A percentile compares a stretch with the other conserved stretches of the same genome.
Evolutionary conservation across 2,888 invertebrate genomes (phyloP).

Genomic region (Thyatira batis): DNA sequence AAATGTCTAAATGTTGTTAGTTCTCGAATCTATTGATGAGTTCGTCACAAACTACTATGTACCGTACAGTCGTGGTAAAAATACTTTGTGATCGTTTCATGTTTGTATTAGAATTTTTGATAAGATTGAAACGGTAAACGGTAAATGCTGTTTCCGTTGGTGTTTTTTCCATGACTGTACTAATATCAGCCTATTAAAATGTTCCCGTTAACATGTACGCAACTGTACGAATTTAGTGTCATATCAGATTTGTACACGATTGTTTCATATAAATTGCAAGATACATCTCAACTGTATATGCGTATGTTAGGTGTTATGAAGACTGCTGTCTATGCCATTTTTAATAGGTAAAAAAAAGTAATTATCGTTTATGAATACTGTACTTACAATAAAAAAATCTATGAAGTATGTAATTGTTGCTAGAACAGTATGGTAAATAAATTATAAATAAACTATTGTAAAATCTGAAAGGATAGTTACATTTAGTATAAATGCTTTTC

Average conservation of each 20-base stretch:
- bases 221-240: constrained; percentile 64
- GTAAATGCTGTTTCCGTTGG: not conserved
- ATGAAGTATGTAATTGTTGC: not conserved
- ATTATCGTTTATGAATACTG: not conserved
- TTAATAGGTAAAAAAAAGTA: constrained; percentile 17
- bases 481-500: not conserved
- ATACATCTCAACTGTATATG: constrained; percentile 6
- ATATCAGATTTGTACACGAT: constrained; percentile 75
- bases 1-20: not conserved
- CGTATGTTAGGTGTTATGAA: constrained; percentile 44
- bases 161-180: constrained; percentile 1
- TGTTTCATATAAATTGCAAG: constrained; percentile 7
- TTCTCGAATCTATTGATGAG: not conserved
- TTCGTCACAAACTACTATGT: not conserved
- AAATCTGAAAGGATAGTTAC: not conserved
- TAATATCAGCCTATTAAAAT: constrained; percentile 12
- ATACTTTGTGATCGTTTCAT: not conserved
- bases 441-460: not conserved
- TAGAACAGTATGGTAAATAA: not conserved
- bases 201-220: constrained; percentile 22
- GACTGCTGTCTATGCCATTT: constrained; percentile 55
- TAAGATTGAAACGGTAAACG: not conserved
- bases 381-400: not conserved
- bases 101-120: not conserved
- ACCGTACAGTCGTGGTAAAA: not conserved